A percentile compares a stretch with the other conserved stretches of the same genome.
Conservation (phyloP, 2,888 invertebrate genomes). For the Graphium colonna region DNA sequence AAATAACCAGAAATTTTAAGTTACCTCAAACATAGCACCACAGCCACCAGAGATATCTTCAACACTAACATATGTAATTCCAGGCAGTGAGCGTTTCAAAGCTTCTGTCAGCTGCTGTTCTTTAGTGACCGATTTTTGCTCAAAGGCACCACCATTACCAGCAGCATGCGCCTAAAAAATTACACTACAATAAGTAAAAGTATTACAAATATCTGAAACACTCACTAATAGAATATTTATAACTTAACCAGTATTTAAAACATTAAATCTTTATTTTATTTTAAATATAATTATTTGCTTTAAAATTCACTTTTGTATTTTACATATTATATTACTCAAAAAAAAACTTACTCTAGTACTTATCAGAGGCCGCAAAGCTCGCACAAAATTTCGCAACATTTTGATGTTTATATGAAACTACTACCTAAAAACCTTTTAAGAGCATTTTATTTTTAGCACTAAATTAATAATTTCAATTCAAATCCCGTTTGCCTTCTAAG, state of each 20-base stretch:
- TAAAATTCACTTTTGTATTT: no score
- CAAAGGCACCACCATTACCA: constrained; percentile 45
- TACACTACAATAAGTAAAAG: no score
- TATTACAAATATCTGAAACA: no score
- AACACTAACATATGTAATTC: constrained; percentile 82
- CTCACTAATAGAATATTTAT: no score
- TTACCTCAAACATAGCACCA: constrained; percentile 89
- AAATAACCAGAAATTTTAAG: no score
- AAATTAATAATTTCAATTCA: no score
- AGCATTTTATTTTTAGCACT: no score
- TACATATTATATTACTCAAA: not conserved
- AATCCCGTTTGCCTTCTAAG: no score
- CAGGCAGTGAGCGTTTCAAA: constrained; percentile 75
- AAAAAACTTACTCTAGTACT: constrained; percentile 50
- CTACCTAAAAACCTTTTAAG: no score
- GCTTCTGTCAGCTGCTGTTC: constrained; percentile 58
- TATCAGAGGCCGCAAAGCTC: constrained; percentile 53
- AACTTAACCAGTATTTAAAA: constrained; percentile 10
- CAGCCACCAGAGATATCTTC: constrained; percentile 89
- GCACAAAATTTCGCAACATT: constrained; percentile 62
- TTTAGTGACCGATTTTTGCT: constrained; percentile 55
- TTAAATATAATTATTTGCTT: no score
- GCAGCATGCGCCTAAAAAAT: constrained; percentile 49
- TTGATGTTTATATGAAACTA: no score
- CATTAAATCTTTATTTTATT: no score